Conservation (phyloP, 2,797 vertebrate genomes). For the Phrynocephalus guinanensis region DNA sequence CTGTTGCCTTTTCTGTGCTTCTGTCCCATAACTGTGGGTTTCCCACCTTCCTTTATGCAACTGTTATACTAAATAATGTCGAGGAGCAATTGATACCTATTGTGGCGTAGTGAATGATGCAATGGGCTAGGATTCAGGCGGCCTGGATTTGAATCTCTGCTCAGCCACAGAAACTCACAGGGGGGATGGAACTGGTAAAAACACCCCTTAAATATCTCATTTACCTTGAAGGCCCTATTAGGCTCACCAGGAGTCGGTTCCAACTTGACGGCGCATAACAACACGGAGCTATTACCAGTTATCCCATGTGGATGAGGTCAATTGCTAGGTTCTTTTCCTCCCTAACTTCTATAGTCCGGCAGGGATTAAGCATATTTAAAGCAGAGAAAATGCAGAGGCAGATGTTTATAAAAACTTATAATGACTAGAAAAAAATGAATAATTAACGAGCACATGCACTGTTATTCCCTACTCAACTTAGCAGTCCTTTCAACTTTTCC, state of each 20-base stretch:
- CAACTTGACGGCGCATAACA: not conserved
- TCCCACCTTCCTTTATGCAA: not conserved
- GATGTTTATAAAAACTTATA: not conserved
- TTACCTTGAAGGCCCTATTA: no score
- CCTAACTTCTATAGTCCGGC: not conserved
- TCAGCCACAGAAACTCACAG: no score
- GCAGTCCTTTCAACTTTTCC: not conserved
- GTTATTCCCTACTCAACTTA: not conserved
- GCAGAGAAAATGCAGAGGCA: not conserved
- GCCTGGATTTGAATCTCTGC: no score
- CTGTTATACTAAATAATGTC: not conserved
- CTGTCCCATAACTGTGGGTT: not conserved
- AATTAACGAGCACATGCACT: not conserved
- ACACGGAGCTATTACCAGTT: not conserved
- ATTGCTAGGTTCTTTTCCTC: not conserved
- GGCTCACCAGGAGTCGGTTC: no score
- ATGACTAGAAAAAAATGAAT: not conserved
- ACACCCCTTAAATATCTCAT: no score
- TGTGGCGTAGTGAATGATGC: no score
- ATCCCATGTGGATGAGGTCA: not conserved
- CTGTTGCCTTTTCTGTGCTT: not conserved
- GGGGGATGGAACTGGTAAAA: no score
- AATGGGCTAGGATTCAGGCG: no score
- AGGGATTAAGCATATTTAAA: not conserved
- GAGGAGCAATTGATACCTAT: no score